These are phyloP conservation scores for Neolamprologus longior DNA, from an alignment of 2,113 vertebrate species.

Conservation along the genomic window DNA sequence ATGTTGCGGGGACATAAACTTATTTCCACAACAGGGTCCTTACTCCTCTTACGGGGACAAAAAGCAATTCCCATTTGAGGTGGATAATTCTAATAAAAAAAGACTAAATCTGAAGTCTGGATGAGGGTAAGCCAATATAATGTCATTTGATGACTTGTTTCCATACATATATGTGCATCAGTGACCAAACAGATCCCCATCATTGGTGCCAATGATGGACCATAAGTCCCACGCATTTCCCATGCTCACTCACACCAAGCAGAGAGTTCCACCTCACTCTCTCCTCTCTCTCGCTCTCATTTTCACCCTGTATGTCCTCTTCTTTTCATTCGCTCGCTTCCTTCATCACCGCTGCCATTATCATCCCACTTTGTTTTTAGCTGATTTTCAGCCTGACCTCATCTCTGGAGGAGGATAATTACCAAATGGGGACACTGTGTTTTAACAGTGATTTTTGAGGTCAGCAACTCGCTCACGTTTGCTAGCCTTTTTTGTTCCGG, in stretches of 20 bases:
- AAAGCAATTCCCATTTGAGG: not conserved
- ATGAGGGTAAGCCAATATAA: not conserved
- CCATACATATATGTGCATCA: not conserved
- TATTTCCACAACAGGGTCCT: not conserved
- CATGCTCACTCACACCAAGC: slow-evolving; percentile 72
- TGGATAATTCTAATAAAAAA: not conserved
- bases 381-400: slow-evolving; percentile 63
- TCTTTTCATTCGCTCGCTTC: slow-evolving; percentile 33
- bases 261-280: slow-evolving; percentile 59
- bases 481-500: slow-evolving; percentile 23
- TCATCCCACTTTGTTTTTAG: slow-evolving; percentile 60
- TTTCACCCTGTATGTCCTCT: slow-evolving; percentile 42
- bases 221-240: slow-evolving; percentile 73
- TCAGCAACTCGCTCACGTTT: slow-evolving; percentile 50
- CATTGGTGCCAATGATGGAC: slow-evolving; percentile 47
- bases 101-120: not conserved
- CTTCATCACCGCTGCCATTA: slow-evolving; percentile 31
- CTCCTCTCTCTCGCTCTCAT: slow-evolving; percentile 11
- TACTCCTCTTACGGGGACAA: not conserved
- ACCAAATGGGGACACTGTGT: slow-evolving; percentile 63
- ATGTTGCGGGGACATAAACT: not conserved
- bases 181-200: not conserved
- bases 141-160: not conserved
- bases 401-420: slow-evolving; percentile 63
- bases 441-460: slow-evolving; percentile 53